Base-by-base conservation (phyloP, 2,888 invertebrate species). In the Agonum fuliginosum region DNA sequence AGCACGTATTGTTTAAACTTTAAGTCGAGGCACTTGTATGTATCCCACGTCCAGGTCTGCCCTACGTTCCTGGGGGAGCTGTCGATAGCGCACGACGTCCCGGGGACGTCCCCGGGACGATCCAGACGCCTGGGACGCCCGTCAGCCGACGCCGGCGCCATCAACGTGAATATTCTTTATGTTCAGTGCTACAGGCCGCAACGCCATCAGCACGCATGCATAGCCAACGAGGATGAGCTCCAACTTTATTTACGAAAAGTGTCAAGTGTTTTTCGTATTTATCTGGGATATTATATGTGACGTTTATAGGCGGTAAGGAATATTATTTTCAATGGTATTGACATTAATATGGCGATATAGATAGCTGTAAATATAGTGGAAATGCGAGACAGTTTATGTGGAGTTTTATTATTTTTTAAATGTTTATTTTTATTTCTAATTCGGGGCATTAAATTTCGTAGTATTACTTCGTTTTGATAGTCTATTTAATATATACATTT, bases 141-240 rank as follows among this genome's bases (percentile, higher is more conserved):
- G 79, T 79, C 79, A 79, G 80, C 80, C 80, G 80, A 80, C 80
- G 80, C 80, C 80, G 80, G 80, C 80, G 80, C 80, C 80, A 81
- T 80, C 72, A 70, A 75, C 78, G 78, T 79, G 80, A 81, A 80
- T 80, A 80, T 80, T 80, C 80, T 80, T 80, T 80, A 80, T 80
- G 79, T 79, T 78, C 76, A 73, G 75, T 78, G 69, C 74, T 79
- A 34, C 30, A 65, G 54, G 54, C 48, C 6, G 17, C 1, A 17
- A 5, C 43, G 20, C 54, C 54, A 24, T 54, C 54, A 54, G 22
- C 54, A 54, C 54, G 54, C 54, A 54, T 54, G 54, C 54, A 54
- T 54, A n/a, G n/a, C n/a, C n/a, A n/a, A n/a, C n/a, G n/a, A n/a
- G n/a, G n/a, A n/a, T n/a, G n/a, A n/a, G n/a, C n/a, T n/a, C n/a